Percentiles rank a stretch among this genome's conserved stretches.
Conservation (phyloP, 1,140 invertebrate species). For the Drosophila fuyamai region DNA sequence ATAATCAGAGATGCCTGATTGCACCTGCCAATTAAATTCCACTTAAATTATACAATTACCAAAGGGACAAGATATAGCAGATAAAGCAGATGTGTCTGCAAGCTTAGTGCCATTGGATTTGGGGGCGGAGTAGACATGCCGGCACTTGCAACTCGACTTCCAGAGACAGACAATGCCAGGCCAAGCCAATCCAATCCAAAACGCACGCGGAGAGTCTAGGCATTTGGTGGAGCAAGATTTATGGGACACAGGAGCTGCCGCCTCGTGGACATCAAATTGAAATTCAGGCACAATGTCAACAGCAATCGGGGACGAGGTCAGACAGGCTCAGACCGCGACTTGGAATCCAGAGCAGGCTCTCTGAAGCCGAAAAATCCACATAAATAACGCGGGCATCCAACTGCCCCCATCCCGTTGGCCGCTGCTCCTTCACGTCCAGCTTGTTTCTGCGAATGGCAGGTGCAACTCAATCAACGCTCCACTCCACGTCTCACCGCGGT, state of each 20-base stretch:
- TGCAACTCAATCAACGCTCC: slow-evolving; percentile 78
- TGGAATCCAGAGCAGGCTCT: slow-evolving; percentile 25
- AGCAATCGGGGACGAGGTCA: slow-evolving; percentile 51
- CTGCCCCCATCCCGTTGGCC: slow-evolving; percentile 8
- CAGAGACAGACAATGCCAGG: not conserved
- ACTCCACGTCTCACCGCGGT: slow-evolving; percentile 7
- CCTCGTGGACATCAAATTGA: slow-evolving; percentile 68
- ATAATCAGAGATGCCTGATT: slow-evolving; percentile 44
- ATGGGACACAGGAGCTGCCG: slow-evolving; percentile 64
- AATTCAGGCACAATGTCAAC: slow-evolving; percentile 79
- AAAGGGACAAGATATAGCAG: slow-evolving; percentile 10
- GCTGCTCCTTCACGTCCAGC: slow-evolving; percentile 27
- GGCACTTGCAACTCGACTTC: slow-evolving; percentile 5
- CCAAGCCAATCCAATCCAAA: slow-evolving; percentile 22
- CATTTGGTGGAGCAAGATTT: slow-evolving; percentile 52
- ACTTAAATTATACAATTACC: slow-evolving; percentile 55
- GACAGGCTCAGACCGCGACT: slow-evolving; percentile 30
- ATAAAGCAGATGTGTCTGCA: slow-evolving; percentile 15
- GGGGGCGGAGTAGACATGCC: slow-evolving; percentile 29
- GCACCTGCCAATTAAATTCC: slow-evolving; percentile 59
- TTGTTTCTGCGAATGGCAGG: slow-evolving; percentile 84
- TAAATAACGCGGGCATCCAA: slow-evolving; percentile 68
- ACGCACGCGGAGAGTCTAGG: slow-evolving; percentile 23
- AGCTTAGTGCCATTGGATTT: not conserved
- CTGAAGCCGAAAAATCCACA: slow-evolving; percentile 67